A percentile compares a stretch with the other conserved stretches of the same genome.
These are phyloP conservation scores for Axea sp. DNA, from an alignment of 2,888 invertebrate genomes.

Conservation along the genomic window DNA sequence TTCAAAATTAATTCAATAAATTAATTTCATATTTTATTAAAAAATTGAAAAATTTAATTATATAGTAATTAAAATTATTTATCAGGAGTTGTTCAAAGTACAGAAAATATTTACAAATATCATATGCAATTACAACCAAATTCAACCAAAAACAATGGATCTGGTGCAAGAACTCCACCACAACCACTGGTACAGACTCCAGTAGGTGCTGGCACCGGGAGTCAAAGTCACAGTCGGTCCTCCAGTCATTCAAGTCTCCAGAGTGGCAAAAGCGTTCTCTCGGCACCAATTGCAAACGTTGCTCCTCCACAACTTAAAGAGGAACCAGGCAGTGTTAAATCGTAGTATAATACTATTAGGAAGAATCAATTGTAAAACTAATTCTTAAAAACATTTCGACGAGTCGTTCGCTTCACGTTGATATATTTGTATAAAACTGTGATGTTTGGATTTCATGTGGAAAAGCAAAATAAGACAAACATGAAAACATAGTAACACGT, in stretches of 20 bases:
- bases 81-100: constrained; percentile 89
- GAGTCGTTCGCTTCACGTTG: constrained; percentile 23
- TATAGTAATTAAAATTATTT: too few relatives aligned
- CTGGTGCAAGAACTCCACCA: constrained; percentile 84
- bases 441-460: constrained; percentile 23
- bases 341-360: constrained; percentile 65
- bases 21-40: too few relatives aligned
- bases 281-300: constrained; percentile 65
- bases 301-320: constrained; percentile 72
- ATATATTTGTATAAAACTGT: constrained; percentile 42
- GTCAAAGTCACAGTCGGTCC: constrained; percentile 83
- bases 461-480: neutral
- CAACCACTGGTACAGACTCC: constrained; percentile 86
- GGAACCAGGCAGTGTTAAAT: constrained; percentile 66
- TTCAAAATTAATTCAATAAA: too few relatives aligned
- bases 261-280: constrained; percentile 73
- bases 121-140: constrained; percentile 89
- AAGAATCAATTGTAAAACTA: constrained; percentile 19
- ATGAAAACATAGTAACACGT: neutral
- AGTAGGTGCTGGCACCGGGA: constrained; percentile 79
- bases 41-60: too few relatives aligned
- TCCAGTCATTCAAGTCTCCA: constrained; percentile 82
- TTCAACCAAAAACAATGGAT: constrained; percentile 80
- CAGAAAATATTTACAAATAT: constrained; percentile 89
- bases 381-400: constrained; percentile 12